Base-by-base conservation (phyloP, 2,888 invertebrate species). In the Beris morrisii region DNA sequence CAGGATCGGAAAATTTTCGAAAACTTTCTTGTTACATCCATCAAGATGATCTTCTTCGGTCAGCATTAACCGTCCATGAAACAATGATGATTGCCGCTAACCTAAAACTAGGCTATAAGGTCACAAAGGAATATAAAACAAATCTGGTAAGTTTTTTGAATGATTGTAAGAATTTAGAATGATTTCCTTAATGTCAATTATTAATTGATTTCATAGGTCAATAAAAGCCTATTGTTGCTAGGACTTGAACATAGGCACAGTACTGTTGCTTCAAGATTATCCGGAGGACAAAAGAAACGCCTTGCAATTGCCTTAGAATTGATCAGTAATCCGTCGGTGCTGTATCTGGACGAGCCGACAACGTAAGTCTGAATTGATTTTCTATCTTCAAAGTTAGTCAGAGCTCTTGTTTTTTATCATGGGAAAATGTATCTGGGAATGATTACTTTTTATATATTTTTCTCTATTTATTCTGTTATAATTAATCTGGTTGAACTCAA, bases 271-370 rank as follows among this genome's bases (percentile, higher is more conserved):
- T 84, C 84, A 28, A 87, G 87, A 73, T 82, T 94, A 45, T 93
- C 92, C 0, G 93, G 93, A n/a, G 93, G 93, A 3, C 93, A 93
- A 77, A 87, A 88, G 72, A 88, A 93, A 75, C 84, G 93, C 56
- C 84, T 93, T 56, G 91, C 92, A 1, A 91, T 93, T 54, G 92
- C 93, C 5, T 81, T 92, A 70, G 93, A 93, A 77, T 83, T 93
- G 68, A 86, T 93, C 55, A 93, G 91, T 72, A 94, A 93, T 78
- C 93, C 93, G 9, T 92, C 93, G 15, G 86, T 94, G 66, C 85
- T 93, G 84, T 94, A 93, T 81, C 87, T 93, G 70, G 93, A 94
- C 75, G 93, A 93, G 77, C 93, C 93, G 52, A 94, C 93, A 7
- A 93, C 92, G 86, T 86, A 75, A 84, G 85, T 83, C 67, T 48